These are phyloP conservation scores for Sparus aurata DNA, from an alignment of 2,797 vertebrate species.

Conservation along the genomic window DNA sequence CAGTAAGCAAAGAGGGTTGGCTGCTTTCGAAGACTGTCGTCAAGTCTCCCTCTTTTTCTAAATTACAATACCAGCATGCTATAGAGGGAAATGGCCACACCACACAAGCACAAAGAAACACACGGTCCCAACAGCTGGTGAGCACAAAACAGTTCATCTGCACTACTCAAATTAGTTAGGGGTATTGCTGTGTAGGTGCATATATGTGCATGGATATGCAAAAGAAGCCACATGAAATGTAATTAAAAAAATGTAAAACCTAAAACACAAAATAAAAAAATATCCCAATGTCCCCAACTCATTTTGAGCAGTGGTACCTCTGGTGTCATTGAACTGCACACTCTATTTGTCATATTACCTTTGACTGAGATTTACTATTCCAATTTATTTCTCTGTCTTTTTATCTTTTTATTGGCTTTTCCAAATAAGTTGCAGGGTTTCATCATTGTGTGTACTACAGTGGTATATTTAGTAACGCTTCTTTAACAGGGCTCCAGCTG, in stretches of 20 bases:
- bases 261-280: too few species aligned
- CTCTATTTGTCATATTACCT: not conserved
- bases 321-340: not conserved
- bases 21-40: conserved; percentile 5
- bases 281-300: too few species aligned
- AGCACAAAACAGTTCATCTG: not conserved
- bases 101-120: conserved; percentile 5
- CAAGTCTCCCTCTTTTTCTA: conserved; percentile 9
- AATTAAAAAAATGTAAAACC: too few species aligned
- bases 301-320: too few species aligned
- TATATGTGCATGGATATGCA: too few species aligned
- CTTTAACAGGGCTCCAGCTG: conserved; percentile 6
- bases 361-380: conserved; percentile 2
- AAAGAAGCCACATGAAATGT: too few species aligned
- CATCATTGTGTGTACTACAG: not conserved
- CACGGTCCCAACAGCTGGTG: not conserved
- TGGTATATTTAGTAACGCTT: not conserved
- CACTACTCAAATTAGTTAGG: too few species aligned
- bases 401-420: not conserved
- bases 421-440: conserved; percentile 1
- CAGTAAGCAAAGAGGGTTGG: conserved; percentile 16
- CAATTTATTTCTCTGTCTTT: not conserved
- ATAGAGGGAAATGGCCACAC: not conserved
- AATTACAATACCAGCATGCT: not conserved
- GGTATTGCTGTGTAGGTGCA: too few species aligned